Percentiles rank a stretch among this genome's conserved stretches.
These are phyloP conservation scores for Brachionus rotundiformis DNA, from an alignment of 1,140 invertebrate genomes.

Conservation along the genomic window DNA sequence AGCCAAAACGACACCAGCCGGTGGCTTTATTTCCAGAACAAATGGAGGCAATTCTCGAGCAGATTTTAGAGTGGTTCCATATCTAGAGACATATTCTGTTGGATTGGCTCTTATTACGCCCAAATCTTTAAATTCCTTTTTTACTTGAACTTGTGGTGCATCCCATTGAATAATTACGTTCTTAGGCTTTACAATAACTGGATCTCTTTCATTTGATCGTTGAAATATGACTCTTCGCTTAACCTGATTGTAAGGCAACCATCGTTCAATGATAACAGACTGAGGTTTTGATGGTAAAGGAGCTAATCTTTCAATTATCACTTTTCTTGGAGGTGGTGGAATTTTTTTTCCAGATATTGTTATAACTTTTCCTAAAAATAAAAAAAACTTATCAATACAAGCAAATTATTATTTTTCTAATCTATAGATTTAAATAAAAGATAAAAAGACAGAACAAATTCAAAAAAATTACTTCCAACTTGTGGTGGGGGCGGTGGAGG, in stretches of 20 bases:
- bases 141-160: slow-evolving; percentile 30
- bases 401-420: too few species aligned
- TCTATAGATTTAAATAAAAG: neutral
- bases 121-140: slow-evolving; percentile 52
- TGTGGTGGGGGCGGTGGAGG: slow-evolving; percentile 47
- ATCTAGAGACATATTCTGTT: slow-evolving; percentile 31
- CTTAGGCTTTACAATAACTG: neutral
- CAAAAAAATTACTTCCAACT: slow-evolving; percentile 32
- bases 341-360: slow-evolving; percentile 45
- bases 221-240: slow-evolving; percentile 49
- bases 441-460: too few species aligned
- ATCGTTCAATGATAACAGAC: slow-evolving; percentile 50
- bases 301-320: slow-evolving; percentile 48
- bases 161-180: slow-evolving; percentile 51
- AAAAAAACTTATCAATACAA: too few species aligned
- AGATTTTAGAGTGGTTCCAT: slow-evolving; percentile 43
- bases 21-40: slow-evolving; percentile 50
- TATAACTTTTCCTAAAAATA: slow-evolving; percentile 19
- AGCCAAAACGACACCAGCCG: slow-evolving; percentile 46
- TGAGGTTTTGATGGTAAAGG: slow-evolving; percentile 51
- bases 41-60: slow-evolving; percentile 37
- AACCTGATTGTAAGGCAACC: slow-evolving; percentile 45
- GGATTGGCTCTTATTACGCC: slow-evolving; percentile 51
- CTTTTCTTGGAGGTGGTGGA: slow-evolving; percentile 52
- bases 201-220: slow-evolving; percentile 15